These are phyloP conservation scores for Takifugu ocellatus DNA, from an alignment of 2,797 vertebrate genomes.

Conservation along the genomic window DNA sequence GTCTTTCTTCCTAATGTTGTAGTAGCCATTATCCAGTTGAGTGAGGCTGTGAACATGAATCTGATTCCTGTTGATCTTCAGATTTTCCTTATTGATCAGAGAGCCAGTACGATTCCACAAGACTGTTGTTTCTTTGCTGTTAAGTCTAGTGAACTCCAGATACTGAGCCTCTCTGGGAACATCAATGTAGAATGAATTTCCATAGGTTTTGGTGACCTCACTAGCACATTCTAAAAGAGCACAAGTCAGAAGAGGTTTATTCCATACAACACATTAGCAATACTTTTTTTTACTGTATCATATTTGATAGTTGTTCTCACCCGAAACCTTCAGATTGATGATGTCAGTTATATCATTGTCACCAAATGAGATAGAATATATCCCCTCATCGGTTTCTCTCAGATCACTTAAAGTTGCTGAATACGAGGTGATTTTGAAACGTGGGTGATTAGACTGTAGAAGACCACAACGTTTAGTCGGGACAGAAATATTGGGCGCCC, in stretches of 20 bases:
- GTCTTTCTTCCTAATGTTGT: conserved; percentile 29
- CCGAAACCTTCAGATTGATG: conserved; percentile 8
- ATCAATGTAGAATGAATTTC: fast-evolving
- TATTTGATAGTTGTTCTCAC: conserved; percentile 21
- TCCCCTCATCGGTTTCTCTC: conserved; percentile 32
- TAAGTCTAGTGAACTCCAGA: conserved; percentile 26
- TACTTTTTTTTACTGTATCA: background rate
- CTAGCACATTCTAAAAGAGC: conserved; percentile 39
- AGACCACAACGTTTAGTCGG: conserved; percentile 2
- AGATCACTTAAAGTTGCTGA: background rate
- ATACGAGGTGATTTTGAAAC: fast-evolving
- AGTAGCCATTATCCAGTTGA: conserved; percentile 47
- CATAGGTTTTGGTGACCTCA: fast-evolving
- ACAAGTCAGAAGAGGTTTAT: background rate
- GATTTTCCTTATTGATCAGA: background rate
- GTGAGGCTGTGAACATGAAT: conserved; percentile 5
- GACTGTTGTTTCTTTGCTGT: background rate
- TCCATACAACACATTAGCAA: background rate
- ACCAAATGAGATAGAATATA: fast-evolving
- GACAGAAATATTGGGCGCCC: background rate
- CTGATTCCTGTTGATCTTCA: fast-evolving
- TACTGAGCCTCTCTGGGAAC: background rate
- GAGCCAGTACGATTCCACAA: conserved; percentile 45
- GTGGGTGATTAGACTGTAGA: conserved; percentile 32
- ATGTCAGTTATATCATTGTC: fast-evolving